A percentile compares a stretch with the other conserved stretches of the same genome.
Evolutionary conservation across 2,797 vertebrate genomes (phyloP).

Genomic region (Lateolabrax maculatus): DNA sequence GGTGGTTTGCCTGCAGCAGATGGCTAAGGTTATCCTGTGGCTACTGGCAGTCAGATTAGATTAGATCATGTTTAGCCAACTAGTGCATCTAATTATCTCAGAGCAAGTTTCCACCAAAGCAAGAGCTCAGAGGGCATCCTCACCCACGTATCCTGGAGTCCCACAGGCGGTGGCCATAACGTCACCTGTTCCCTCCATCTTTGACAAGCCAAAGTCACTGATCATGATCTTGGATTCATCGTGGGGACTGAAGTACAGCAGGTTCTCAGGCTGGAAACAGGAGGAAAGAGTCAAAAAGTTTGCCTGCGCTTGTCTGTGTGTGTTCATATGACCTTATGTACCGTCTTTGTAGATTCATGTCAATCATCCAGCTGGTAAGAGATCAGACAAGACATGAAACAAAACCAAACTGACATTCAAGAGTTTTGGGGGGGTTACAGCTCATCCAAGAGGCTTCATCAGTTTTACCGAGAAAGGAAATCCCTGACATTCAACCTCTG

Average conservation of each 20-base stretch:
- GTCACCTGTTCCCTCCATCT: conserved; percentile 96
- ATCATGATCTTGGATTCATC: conserved; percentile 99
- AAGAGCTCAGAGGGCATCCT: conserved; percentile 71
- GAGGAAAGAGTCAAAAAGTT: background rate
- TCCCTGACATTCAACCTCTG: conserved; percentile 53
- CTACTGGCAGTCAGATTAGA: conserved; percentile 65
- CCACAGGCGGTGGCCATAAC: conserved; percentile 98
- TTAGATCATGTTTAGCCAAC: conserved; percentile 55
- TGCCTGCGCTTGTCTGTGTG: background rate
- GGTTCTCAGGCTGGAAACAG: conserved; percentile 92
- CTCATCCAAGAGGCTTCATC: conserved; percentile 35
- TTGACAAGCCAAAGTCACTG: conserved; percentile 96
- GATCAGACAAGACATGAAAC: conserved; percentile 28
- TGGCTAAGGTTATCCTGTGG: conserved; percentile 54
- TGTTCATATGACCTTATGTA: background rate
- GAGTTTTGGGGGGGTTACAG: background rate
- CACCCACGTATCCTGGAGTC: conserved; percentile 96
- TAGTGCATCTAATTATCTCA: conserved; percentile 55
- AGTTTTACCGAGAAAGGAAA: conserved; percentile 39
- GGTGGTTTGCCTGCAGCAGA: conserved; percentile 44
- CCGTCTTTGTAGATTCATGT: background rate
- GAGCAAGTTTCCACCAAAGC: conserved; percentile 44
- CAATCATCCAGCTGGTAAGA: background rate
- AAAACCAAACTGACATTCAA: conserved; percentile 28
- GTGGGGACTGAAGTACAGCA: conserved; percentile 95